Evolutionary conservation across 2,113 vertebrate species (phyloP).

Genomic region (Ginglymostoma cirratum): DNA sequence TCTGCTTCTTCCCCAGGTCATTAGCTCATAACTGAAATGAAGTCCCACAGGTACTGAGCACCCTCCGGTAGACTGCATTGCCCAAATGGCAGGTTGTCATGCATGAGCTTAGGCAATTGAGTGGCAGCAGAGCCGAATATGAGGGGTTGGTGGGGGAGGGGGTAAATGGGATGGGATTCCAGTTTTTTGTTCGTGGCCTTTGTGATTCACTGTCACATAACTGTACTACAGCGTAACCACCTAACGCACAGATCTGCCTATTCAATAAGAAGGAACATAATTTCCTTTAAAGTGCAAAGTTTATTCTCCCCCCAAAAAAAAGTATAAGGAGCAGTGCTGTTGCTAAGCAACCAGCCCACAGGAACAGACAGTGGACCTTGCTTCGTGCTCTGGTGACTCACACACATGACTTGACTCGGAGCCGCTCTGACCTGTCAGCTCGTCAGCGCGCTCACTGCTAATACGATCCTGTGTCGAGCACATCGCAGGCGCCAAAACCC

Average conservation of each 20-base stretch:
- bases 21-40: neutral
- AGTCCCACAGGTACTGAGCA: neutral
- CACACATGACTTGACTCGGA: conserved; percentile 43
- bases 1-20: neutral
- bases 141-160: neutral
- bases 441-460: conserved; percentile 47
- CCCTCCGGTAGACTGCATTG: neutral
- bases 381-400: neutral
- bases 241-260: neutral
- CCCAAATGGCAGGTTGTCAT: neutral
- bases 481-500: conserved; percentile 39
- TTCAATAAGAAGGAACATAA: neutral
- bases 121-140: neutral
- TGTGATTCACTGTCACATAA: neutral
- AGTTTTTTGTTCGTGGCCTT: neutral
- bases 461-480: conserved; percentile 48
- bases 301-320: neutral
- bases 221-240: neutral
- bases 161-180: neutral
- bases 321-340: conserved; percentile 31
- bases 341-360: conserved; percentile 39
- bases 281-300: conserved; percentile 27
- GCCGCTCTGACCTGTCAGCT: conserved; percentile 44
- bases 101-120: neutral
- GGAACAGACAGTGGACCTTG: neutral